Base-by-base conservation (phyloP, 2,113 vertebrate genomes). In the Tenrec ecaudatus region DNA sequence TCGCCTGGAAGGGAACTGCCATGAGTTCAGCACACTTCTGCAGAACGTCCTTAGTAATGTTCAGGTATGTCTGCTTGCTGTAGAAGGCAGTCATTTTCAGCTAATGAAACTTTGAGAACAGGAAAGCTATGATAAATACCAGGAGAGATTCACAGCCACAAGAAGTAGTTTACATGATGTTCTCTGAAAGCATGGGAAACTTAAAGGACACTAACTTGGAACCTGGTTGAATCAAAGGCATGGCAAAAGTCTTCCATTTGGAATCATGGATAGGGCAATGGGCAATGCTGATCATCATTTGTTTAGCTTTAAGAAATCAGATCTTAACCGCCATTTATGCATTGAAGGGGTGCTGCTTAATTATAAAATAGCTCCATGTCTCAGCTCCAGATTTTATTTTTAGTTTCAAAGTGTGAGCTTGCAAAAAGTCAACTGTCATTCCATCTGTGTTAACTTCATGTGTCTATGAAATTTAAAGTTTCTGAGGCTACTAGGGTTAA, bases 141-240 rank as follows among this genome's bases (percentile, higher is more conserved):
- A 99, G 99, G 99, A 99, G 94, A 98, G 99, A 86, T 99, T 99
- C 97, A 99, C 99, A 11, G 99, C 99, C 91, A 99, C 33, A 99
- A 99, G 98, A 99, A 99, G 98, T 99, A 99, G 97, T 99, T 99
- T 97, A 96, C 98, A 27, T 99, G 98, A 99, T 95, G 17, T 84
- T 88, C 93, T 95, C 71, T 93, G 94, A 85, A 11, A 95, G 57
- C 47, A 66, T 79, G 90, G 77, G 73, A 93, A 86, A 38, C 58
- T 82, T 36, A 82, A 2, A 92, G 69, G 78, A 95, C 66, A 83
- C 33, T 17, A 33, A 91, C 78, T 58, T 87, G 66, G 86, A 97
- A 89, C 87, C 76, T 92, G 92, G 43, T 76, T 79, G 73, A 88
- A 57, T 77, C 83, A 94, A 57, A 95, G 90, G 36, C 82, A 86